Evolutionary conservation across 2,113 vertebrate genomes (phyloP), one percentile per base, ranked within the genome.

Genomic region (Pseudorhombus dupliciocellatus): DNA sequence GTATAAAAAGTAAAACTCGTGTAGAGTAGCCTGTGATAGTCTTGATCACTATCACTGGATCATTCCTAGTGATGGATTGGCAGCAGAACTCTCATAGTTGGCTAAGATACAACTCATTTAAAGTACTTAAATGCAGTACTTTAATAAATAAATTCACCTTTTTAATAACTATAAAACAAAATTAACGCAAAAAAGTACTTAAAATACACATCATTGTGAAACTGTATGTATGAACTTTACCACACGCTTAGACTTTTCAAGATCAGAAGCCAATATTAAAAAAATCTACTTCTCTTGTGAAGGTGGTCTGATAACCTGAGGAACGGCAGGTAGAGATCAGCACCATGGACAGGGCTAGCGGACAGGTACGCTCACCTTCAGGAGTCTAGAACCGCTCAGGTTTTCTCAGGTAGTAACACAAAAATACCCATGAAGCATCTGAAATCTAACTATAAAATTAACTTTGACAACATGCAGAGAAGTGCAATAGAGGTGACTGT

Each of bases 331-430:
- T 31, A 25, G 34, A 75, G 31, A 83, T 91, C 89, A 91, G 89
- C 73, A 90, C 89, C 90, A 87, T 77, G 90, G 90, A 90, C 82
- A 90, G 87, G 16, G 69, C 34, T 70, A 16, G 0, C 28, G 8
- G 14, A 37, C 81, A 90, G 88, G 85, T 88, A 73, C 1, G 12
- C 50, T 70, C 75, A 88, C 87, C 88, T 87, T 66, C 22, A 71
- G 6, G 53, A 73, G 31, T 25, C 6, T 7, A 6, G 0, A 28
- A 61, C 28, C 69, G 14, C 8, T 53, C 31, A 15, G 55, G n/a
- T 50, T 40, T 4, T 15, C 21, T 1, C 28, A 26, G 18, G 11
- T n/a, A 20, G 4, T 21, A 16, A 8, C 20, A n/a, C 9, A 9
- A n/a, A 4, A 1, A 20, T 8, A 50, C 21, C 2, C 2, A 18